These are phyloP conservation scores for Perodicticus potto DNA, from an alignment of 2,797 vertebrate species.

Conservation along the genomic window DNA sequence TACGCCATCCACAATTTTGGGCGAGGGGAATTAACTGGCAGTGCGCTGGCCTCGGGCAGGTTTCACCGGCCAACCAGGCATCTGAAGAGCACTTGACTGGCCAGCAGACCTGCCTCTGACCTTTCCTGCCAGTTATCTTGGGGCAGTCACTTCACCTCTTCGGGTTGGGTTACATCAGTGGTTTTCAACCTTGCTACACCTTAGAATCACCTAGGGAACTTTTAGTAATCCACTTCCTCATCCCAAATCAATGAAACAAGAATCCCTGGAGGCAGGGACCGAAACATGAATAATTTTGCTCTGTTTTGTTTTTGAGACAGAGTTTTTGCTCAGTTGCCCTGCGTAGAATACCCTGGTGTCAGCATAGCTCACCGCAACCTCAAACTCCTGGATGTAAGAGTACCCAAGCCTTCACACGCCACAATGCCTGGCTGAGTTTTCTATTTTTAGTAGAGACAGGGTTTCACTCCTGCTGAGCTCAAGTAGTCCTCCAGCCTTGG, in stretches of 20 bases:
- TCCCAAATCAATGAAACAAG: background rate
- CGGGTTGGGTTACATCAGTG: background rate
- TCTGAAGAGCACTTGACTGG: background rate
- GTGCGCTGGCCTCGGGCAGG: background rate
- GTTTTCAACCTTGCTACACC: background rate
- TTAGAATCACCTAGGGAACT: background rate
- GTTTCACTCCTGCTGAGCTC: too few relatives aligned
- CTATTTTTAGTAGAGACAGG: too few relatives aligned
- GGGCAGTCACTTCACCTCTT: background rate
- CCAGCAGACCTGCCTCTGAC: background rate
- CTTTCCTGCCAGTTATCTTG: background rate
- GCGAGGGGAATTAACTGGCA: constrained; percentile 63
- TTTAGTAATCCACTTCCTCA: background rate
- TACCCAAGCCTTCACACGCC: too few relatives aligned
- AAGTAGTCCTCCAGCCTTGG: too few relatives aligned
- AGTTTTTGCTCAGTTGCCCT: too few relatives aligned
- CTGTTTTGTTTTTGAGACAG: too few relatives aligned
- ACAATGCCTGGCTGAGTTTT: too few relatives aligned
- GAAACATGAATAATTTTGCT: too few relatives aligned
- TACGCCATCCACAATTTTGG: constrained; percentile 25
- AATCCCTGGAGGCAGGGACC: background rate
- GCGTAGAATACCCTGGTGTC: too few relatives aligned
- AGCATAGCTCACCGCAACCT: too few relatives aligned
- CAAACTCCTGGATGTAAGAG: too few relatives aligned
- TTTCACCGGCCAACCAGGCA: constrained; percentile 35